A percentile compares a stretch with the other conserved stretches of the same genome.
Evolutionary conservation across 2,113 vertebrate genomes (phyloP).

Genomic region (Thermophis baileyi): DNA sequence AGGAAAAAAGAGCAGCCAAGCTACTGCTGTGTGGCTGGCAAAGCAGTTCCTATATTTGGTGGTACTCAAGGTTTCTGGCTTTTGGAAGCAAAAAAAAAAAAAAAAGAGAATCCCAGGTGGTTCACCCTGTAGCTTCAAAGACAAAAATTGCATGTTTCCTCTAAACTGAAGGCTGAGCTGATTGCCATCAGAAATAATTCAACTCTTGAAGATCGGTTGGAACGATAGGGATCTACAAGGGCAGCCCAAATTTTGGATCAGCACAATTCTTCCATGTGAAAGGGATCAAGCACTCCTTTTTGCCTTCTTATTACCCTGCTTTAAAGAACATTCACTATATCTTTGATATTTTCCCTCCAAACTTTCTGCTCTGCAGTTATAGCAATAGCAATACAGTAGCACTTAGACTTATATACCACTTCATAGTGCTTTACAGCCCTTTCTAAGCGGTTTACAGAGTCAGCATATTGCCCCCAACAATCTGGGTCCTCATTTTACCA

Average conservation of each 20-base stretch:
- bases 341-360: background rate
- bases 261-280: background rate
- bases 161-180: background rate
- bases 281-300: background rate
- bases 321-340: background rate
- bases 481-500: too few relatives aligned
- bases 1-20: background rate
- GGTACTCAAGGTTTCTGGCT: background rate
- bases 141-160: background rate
- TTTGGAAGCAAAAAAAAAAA: background rate
- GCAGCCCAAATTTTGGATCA: background rate
- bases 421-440: too few relatives aligned
- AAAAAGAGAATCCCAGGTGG: background rate
- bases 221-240: background rate
- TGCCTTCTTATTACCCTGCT: background rate
- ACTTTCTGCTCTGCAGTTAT: background rate
- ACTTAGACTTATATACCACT: too few relatives aligned
- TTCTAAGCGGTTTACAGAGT: too few relatives aligned
- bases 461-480: too few relatives aligned
- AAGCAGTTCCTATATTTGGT: background rate
- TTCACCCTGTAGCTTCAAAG: background rate
- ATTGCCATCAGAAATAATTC: background rate
- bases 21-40: background rate
- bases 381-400: too few relatives aligned
- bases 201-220: background rate